phyloP scores from a whole-genome alignment of 1,140 invertebrate genomes.

The Lucilia cuprina region DNA sequence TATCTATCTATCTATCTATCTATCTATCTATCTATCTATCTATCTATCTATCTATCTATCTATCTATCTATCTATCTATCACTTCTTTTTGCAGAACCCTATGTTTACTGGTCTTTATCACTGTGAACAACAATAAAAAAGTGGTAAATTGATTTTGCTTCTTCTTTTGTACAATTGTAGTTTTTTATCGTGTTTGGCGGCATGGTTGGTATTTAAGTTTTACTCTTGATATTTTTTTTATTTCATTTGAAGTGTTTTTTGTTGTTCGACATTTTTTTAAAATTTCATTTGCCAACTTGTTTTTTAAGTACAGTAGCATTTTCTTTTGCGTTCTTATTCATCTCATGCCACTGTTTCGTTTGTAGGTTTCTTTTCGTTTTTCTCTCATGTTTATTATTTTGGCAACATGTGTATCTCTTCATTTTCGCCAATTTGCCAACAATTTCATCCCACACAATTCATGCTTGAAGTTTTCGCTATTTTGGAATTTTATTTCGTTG shows the following conservation, averaged over 20 bases:
- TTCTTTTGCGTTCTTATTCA: not conserved
- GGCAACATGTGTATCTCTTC: not conserved
- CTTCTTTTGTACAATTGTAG: not conserved
- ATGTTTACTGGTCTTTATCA: not conserved
- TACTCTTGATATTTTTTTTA: slow-evolving; percentile 1
- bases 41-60: too few species aligned
- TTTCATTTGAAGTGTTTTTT: not conserved
- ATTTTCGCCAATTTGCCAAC: slow-evolving; percentile 13
- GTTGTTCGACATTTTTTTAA: not conserved
- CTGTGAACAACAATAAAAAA: not conserved
- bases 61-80: too few species aligned
- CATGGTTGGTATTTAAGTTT: not conserved
- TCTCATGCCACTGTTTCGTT: not conserved
- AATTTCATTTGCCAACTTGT: slow-evolving; percentile 14
- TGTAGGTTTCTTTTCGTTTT: not conserved
- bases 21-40: too few species aligned
- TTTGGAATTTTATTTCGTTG: not conserved
- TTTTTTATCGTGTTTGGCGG: slow-evolving; percentile 14
- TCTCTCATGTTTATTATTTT: not conserved
- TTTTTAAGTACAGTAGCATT: not conserved
- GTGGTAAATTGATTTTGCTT: not conserved
- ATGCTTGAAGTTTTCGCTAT: not conserved
- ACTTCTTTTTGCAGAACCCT: not conserved
- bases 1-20: too few species aligned
- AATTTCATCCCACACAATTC: not conserved